phyloP scores from a whole-genome alignment of 2,797 vertebrate genomes.

The Naso thynnoides region DNA sequence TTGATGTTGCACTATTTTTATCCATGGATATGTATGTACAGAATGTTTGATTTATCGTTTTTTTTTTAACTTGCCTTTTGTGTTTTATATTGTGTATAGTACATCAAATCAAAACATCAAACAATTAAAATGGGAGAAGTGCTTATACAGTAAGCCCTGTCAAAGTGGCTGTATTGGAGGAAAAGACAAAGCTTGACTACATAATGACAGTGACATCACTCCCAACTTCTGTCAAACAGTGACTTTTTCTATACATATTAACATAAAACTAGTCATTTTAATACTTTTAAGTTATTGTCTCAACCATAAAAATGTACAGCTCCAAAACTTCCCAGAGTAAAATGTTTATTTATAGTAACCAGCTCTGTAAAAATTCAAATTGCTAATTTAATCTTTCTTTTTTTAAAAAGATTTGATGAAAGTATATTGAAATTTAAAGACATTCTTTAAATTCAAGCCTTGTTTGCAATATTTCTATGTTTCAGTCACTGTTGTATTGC shows the following conservation, averaged over 20 bases:
- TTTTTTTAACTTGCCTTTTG: slow-evolving; percentile 54
- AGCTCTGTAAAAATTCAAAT: slow-evolving; percentile 42
- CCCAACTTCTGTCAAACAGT: slow-evolving; percentile 11
- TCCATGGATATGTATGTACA: slow-evolving; percentile 71
- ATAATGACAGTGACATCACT: slow-evolving; percentile 24
- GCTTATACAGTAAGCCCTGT: slow-evolving; percentile 42
- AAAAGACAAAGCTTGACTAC: slow-evolving; percentile 50
- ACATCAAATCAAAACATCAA: slow-evolving; percentile 55
- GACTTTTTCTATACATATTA: slow-evolving; percentile 17
- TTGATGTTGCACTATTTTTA: slow-evolving; percentile 88
- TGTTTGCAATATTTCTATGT: slow-evolving; percentile 27
- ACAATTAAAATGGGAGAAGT: slow-evolving; percentile 51
- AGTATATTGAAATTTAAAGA: slow-evolving; percentile 10
- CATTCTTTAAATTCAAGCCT: slow-evolving; percentile 29
- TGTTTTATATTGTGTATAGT: slow-evolving; percentile 50
- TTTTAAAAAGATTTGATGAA: slow-evolving; percentile 17
- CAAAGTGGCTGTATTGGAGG: slow-evolving; percentile 45
- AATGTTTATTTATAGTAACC: slow-evolving; percentile 41
- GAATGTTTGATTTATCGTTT: slow-evolving; percentile 48
- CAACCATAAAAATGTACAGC: slow-evolving; percentile 14
- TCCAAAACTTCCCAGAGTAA: slow-evolving; percentile 23
- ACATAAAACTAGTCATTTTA: slow-evolving; percentile 16
- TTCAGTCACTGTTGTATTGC: slow-evolving; percentile 28
- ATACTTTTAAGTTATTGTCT: slow-evolving; percentile 22
- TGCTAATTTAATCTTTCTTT: slow-evolving; percentile 34